Base-by-base conservation (phyloP, 2,888 invertebrate genomes). In the Molorchus minor region DNA sequence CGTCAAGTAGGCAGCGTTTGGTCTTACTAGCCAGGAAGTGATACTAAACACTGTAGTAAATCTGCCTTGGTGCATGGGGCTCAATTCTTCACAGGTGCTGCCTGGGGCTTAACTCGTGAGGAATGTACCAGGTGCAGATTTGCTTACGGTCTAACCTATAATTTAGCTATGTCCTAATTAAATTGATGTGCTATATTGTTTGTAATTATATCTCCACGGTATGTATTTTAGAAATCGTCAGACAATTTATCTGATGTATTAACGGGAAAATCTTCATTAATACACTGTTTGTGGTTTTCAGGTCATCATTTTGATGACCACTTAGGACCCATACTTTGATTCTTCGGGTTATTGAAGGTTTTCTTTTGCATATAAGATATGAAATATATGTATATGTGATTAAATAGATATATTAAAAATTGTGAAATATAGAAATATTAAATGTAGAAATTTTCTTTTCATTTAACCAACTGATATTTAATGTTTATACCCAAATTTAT, bases 51-150 rank as follows among this genome's bases (percentile, higher is more conserved):
- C 61, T 38, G 71, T 75, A 76, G 75, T 74, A 75, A 84, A 84
- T 79, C 82, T 80, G 81, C 79, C 81, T 68, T 61, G 75, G 77
- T 81, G 79, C 79, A 79, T 77, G 82, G 84, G 85, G 85, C 85
- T 85, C 84, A 84, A 82, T 83, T 81, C 79, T 76, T 82, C 79
- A 79, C 78, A 80, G 78, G 77, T 69, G 78, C 74, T 73, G 77
- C 83, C 84, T 84, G 84, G 84, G 74, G 73, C 74, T 29, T 36
- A 45, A 44, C 68, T 71, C 68, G 66, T 68, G 64, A 58, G 59
- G 64, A 67, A 61, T 66, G 69, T 62, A 62, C 65, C 59, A 46
- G 7, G 25, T 71, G 71, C 71, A 71, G 75, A 74, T 77, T 77
- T 61, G 56, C 71, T 70, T 63, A 59, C 56, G 46, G 21, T 20